phyloP scores from a whole-genome alignment of 23 tunicate species.

The Ciona savignyi region DNA sequence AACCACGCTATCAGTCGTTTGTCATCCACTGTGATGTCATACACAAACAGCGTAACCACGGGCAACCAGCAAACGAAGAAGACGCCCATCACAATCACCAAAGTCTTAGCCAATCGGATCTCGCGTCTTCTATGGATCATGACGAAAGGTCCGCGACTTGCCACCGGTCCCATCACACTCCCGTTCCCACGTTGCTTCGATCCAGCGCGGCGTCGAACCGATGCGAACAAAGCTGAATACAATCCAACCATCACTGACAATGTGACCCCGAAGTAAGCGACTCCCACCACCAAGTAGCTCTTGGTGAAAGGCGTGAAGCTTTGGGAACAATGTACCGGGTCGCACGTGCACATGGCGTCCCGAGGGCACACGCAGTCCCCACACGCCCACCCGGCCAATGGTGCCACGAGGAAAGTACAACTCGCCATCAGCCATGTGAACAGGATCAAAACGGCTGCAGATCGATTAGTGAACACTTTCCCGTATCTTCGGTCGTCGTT shows the following conservation, averaged over 20 bases:
- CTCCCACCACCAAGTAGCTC: constrained; percentile 18
- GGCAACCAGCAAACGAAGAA: constrained; percentile 57
- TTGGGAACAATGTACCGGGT: constrained; percentile 18
- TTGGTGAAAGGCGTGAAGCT: constrained; percentile 47
- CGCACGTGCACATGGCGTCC: constrained; percentile 21
- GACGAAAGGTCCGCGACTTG: constrained; percentile 44
- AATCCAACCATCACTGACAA: constrained; percentile 18
- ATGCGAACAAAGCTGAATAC: constrained; percentile 9
- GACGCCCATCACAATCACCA: constrained; percentile 31
- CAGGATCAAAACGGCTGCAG: constrained; percentile 1
- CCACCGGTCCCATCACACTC: constrained; percentile 20
- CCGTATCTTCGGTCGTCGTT: constrained; percentile 14
- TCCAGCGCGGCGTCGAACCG: constrained; percentile 23
- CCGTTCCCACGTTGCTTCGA: constrained; percentile 6
- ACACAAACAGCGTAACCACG: constrained; percentile 28
- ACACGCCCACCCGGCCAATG: constrained; percentile 35
- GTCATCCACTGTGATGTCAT: constrained; percentile 7
- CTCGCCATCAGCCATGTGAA: constrained; percentile 15
- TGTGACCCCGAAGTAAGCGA: constrained; percentile 18
- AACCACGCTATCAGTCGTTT: constrained; percentile 13
- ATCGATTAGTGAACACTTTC: constrained; percentile 10
- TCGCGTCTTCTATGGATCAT: constrained; percentile 44
- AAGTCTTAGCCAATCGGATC: constrained; percentile 36
- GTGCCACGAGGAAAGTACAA: constrained; percentile 12
- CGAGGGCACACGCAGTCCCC: constrained; percentile 12